Evolutionary conservation across 1,140 invertebrate genomes (phyloP).

Genomic region (Xylocopa sonorina): DNA sequence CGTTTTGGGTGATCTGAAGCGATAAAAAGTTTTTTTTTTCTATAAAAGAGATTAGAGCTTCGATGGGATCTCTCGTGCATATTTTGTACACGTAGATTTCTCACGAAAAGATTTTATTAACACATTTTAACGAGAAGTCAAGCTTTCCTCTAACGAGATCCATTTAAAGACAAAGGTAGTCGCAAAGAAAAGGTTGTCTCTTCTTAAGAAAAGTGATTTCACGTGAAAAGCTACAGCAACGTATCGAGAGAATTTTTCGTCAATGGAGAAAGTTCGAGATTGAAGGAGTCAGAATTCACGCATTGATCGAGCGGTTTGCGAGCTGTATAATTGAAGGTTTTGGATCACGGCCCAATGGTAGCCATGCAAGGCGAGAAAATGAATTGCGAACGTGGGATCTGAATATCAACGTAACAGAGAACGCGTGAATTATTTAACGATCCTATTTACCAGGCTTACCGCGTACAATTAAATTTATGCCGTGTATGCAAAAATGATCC

Average conservation of each 20-base stretch:
- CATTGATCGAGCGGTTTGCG: constrained; percentile 14
- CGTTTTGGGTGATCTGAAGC: too few species aligned
- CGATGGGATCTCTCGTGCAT: too few species aligned
- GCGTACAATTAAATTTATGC: constrained; percentile 32
- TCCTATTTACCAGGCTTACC: constrained; percentile 29
- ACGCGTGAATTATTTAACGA: constrained; percentile 40
- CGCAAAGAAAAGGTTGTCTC: too few species aligned
- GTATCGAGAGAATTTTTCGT: not conserved
- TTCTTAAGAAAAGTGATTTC: too few species aligned
- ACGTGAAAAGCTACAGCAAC: too few species aligned
- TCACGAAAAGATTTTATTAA: too few species aligned
- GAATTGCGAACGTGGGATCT: constrained; percentile 26
- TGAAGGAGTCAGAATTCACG: not conserved
- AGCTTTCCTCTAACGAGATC: too few species aligned
- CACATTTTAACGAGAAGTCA: too few species aligned
- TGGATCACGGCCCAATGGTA: not conserved
- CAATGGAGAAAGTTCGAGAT: not conserved
- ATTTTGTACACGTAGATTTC: too few species aligned
- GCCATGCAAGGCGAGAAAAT: constrained; percentile 15
- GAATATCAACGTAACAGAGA: constrained; percentile 32
- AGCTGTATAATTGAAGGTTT: not conserved
- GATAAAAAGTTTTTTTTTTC: too few species aligned
- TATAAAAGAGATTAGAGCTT: too few species aligned
- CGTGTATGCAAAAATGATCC: constrained; percentile 13
- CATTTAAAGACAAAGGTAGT: too few species aligned